Evolutionary conservation across 2,888 invertebrate species (phyloP).

Genomic region (Mechanitis messenoides): DNA sequence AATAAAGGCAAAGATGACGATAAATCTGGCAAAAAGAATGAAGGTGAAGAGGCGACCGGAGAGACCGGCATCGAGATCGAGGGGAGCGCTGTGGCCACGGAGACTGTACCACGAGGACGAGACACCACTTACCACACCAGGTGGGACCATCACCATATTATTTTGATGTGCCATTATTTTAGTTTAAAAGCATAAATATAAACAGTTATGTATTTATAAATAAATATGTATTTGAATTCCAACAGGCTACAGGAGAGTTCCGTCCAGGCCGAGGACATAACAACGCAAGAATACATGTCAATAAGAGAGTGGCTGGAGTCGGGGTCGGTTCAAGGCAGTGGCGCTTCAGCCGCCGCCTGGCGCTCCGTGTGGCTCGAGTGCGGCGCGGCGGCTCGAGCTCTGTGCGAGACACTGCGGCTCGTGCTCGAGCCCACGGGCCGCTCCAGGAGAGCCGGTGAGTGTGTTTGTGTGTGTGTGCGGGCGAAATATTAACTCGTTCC

Average conservation of each 20-base stretch:
- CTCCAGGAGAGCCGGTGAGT: slow-evolving; percentile 82
- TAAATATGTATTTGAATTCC: neutral
- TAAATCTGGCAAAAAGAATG: slow-evolving; percentile 61
- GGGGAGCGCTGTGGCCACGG: slow-evolving; percentile 83
- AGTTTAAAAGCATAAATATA: neutral
- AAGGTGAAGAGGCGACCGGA: slow-evolving; percentile 62
- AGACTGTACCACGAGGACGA: slow-evolving; percentile 79
- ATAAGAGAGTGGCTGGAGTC: slow-evolving; percentile 47
- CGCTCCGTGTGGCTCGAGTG: slow-evolving; percentile 77
- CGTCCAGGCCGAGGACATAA: slow-evolving; percentile 44
- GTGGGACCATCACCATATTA: slow-evolving; percentile 45
- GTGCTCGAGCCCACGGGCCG: slow-evolving; percentile 97
- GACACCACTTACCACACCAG: slow-evolving; percentile 88
- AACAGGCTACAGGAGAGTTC: slow-evolving; percentile 42
- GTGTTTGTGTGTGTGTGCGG: neutral
- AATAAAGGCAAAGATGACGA: slow-evolving; percentile 65
- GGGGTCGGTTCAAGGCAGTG: slow-evolving; percentile 35
- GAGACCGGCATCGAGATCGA: slow-evolving; percentile 80
- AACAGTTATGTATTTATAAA: neutral
- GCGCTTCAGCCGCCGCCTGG: slow-evolving; percentile 75
- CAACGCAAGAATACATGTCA: slow-evolving; percentile 54
- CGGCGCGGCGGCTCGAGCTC: slow-evolving; percentile 56
- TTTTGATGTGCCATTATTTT: neutral
- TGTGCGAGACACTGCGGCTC: slow-evolving; percentile 95
- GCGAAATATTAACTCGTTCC: too few relatives aligned